These are phyloP conservation scores for Petroica traversi DNA, from an alignment of 2,113 vertebrate species.

Conservation along the genomic window DNA sequence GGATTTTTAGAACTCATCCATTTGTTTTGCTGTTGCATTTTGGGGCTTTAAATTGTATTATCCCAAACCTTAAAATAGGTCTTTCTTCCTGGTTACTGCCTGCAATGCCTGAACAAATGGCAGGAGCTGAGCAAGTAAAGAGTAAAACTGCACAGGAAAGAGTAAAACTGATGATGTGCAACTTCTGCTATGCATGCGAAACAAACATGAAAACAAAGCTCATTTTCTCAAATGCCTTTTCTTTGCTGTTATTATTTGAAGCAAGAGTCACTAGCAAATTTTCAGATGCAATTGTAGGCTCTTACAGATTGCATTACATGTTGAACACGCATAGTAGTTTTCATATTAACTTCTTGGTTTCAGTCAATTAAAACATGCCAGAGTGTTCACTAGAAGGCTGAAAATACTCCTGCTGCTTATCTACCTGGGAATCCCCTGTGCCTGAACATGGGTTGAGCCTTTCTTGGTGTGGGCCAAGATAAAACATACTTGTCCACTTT, in stretches of 20 bases:
- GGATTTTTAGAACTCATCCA: neutral
- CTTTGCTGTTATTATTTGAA: neutral
- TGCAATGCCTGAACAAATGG: neutral
- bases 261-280: neutral
- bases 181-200: neutral
- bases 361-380: neutral
- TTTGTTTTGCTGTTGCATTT: neutral
- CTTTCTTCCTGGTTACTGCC: neutral
- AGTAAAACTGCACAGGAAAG: neutral
- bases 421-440: neutral
- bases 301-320: rapidly evolving
- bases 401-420: neutral
- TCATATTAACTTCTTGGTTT: neutral
- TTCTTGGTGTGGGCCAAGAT: neutral
- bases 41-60: neutral
- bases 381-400: neutral
- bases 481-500: neutral
- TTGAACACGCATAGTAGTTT: neutral
- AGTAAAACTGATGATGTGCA: neutral
- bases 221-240: neutral
- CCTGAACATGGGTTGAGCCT: neutral
- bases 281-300: neutral
- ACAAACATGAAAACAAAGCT: neutral
- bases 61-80: neutral
- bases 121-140: neutral